phyloP scores from a whole-genome alignment of 2,113 vertebrate genomes.

The Micromys minutus region DNA sequence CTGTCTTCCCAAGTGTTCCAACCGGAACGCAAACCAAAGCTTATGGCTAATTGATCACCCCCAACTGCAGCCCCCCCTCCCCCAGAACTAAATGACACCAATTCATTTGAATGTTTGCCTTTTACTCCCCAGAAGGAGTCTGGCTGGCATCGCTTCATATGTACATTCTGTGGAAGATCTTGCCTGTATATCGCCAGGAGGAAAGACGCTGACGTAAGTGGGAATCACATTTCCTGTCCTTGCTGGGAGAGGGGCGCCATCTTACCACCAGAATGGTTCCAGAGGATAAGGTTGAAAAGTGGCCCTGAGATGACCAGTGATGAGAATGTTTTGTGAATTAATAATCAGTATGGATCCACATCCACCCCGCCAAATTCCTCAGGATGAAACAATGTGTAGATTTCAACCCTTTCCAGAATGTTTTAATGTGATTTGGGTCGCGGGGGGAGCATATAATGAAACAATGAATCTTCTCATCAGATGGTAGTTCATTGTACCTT shows the following conservation, averaged over 20 bases:
- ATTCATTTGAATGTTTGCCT: neutral
- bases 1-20: neutral
- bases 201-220: neutral
- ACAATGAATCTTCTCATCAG: neutral
- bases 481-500: neutral
- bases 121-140: neutral
- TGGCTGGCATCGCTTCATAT: rapidly evolving
- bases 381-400: neutral
- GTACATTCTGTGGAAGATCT: neutral
- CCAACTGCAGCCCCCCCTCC: neutral
- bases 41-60: neutral
- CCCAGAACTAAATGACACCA: neutral
- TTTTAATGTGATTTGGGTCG: neutral
- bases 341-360: neutral
- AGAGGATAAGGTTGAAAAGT: neutral
- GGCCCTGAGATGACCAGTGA: neutral
- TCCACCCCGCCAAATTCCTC: neutral
- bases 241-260: neutral
- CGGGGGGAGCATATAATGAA: neutral
- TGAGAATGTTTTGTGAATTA: neutral
- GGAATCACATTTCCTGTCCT: neutral
- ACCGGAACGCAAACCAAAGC: neutral
- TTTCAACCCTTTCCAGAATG: neutral
- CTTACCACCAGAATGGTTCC: neutral
- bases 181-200: neutral